Evolutionary conservation across 2,888 invertebrate genomes (phyloP).

Genomic region (Salpingus planirostris): DNA sequence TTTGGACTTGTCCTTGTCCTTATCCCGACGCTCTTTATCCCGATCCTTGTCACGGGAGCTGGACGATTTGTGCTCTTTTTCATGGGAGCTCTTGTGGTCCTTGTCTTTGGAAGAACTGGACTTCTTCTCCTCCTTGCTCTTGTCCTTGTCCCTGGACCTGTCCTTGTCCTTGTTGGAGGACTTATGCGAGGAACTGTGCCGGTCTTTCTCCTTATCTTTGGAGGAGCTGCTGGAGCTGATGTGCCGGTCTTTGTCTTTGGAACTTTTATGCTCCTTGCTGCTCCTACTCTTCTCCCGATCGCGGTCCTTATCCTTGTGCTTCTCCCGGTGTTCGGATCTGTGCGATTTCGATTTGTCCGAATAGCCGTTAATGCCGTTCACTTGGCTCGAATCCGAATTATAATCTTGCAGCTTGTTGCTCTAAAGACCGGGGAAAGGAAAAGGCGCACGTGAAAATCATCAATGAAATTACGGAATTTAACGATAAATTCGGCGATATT

Average conservation of each 20-base stretch:
- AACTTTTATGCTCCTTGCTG: slow-evolving; percentile 28
- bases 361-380: slow-evolving; percentile 77
- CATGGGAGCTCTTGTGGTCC: slow-evolving; percentile 30
- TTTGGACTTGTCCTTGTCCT: slow-evolving; percentile 29
- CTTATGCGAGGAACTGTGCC: slow-evolving; percentile 27
- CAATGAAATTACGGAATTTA: slow-evolving; percentile 3
- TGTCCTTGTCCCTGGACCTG: slow-evolving; percentile 30
- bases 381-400: slow-evolving; percentile 43
- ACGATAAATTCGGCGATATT: neutral
- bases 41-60: slow-evolving; percentile 37
- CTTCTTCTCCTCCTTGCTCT: slow-evolving; percentile 35
- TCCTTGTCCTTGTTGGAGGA: slow-evolving; percentile 25
- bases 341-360: slow-evolving; percentile 46
- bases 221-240: too few species aligned
- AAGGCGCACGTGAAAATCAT: neutral
- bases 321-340: slow-evolving; percentile 55
- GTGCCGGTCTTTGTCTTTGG: slow-evolving; percentile 34
- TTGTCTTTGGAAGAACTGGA: slow-evolving; percentile 37
- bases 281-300: slow-evolving; percentile 44
- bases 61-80: slow-evolving; percentile 30
- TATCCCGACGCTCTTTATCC: slow-evolving; percentile 35
- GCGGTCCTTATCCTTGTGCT: slow-evolving; percentile 59
- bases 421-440: too few species aligned
- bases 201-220: slow-evolving; percentile 39
- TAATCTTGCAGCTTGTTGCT: too few species aligned